Evolutionary conservation across 2,888 invertebrate genomes (phyloP).

Genomic region (Hoplodrina ambigua): DNA sequence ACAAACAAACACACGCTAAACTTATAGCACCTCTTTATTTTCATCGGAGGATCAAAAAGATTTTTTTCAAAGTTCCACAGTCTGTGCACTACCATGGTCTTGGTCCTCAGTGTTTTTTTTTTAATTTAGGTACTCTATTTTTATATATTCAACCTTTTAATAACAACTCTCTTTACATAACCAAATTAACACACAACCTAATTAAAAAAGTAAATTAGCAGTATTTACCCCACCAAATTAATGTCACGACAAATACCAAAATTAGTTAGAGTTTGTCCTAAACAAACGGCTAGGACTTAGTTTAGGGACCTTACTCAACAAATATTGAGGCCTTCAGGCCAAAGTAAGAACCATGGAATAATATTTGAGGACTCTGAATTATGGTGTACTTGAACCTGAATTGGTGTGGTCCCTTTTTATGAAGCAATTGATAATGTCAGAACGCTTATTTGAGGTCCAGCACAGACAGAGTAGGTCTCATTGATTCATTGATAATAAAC

Average conservation of each 20-base stretch:
- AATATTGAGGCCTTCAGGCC: slow-evolving; percentile 45
- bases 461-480: no score
- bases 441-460: no score
- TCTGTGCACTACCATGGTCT: no score
- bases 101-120: no score
- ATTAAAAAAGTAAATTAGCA: slow-evolving; percentile 48
- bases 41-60: no score
- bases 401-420: not conserved
- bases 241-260: slow-evolving; percentile 54
- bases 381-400: slow-evolving; percentile 11
- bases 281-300: slow-evolving; percentile 57
- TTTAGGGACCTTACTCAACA: slow-evolving; percentile 46
- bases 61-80: no score
- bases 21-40: no score
- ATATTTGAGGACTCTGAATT: slow-evolving; percentile 57
- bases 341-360: slow-evolving; percentile 45
- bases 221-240: slow-evolving; percentile 51
- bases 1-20: no score
- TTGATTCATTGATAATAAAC: no score
- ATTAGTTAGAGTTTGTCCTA: slow-evolving; percentile 59
- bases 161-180: slow-evolving; percentile 13
- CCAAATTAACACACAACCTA: slow-evolving; percentile 42
- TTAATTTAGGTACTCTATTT: slow-evolving; percentile 13
- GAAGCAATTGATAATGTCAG: no score
- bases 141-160: not conserved